phyloP scores from a whole-genome alignment of 2,888 invertebrate genomes.

The Marronus borbonicus region DNA sequence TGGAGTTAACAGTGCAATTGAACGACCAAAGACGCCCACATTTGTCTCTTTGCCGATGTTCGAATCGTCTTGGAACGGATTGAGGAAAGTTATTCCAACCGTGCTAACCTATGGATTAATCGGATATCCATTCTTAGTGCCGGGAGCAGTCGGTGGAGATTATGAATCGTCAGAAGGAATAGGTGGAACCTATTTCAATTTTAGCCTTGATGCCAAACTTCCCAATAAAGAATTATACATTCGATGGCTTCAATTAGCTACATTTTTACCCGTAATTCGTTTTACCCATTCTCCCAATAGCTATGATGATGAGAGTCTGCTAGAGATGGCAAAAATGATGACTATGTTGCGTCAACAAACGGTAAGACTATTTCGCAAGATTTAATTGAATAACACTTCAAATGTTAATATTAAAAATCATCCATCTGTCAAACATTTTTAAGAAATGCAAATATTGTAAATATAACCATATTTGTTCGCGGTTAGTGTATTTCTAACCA shows the following conservation, averaged over 20 bases:
- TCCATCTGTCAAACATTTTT: no score
- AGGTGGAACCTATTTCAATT: slow-evolving; percentile 69
- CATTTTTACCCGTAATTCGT: slow-evolving; percentile 93
- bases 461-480: no score
- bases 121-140: slow-evolving; percentile 94
- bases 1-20: slow-evolving; percentile 88
- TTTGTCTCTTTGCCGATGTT: slow-evolving; percentile 90
- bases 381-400: no score
- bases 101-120: slow-evolving; percentile 90
- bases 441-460: no score
- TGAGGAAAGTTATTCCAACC: slow-evolving; percentile 84
- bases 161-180: slow-evolving; percentile 77
- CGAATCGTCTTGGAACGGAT: slow-evolving; percentile 88
- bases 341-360: slow-evolving; percentile 82
- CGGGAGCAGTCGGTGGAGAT: slow-evolving; percentile 95
- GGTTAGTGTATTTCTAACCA: no score
- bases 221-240: slow-evolving; percentile 89
- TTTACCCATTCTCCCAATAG: slow-evolving; percentile 92
- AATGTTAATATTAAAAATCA: no score
- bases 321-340: slow-evolving; percentile 84
- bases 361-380: slow-evolving; percentile 69
- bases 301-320: slow-evolving; percentile 83
- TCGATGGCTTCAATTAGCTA: slow-evolving; percentile 92
- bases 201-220: slow-evolving; percentile 70
- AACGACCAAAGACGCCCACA: slow-evolving; percentile 86